A percentile compares a stretch with the other conserved stretches of the same genome.
Conservation (phyloP, 2,888 invertebrate species). For the Callimorpha dominula region DNA sequence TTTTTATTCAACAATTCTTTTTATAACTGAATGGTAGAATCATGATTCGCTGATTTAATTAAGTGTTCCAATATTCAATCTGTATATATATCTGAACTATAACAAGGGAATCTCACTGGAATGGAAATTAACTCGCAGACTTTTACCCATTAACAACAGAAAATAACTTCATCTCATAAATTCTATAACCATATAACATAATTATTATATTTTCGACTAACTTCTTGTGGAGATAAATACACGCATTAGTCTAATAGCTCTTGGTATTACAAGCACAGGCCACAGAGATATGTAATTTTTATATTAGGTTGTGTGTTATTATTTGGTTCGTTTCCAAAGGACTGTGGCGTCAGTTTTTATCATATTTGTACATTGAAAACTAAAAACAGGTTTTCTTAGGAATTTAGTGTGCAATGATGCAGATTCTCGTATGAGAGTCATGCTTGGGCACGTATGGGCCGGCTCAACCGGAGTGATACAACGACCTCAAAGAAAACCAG, state of each 20-base stretch:
- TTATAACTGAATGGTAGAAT: too few relatives aligned
- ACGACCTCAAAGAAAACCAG: too few relatives aligned
- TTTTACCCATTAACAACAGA: conserved; percentile 7
- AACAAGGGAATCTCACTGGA: not conserved
- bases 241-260: conserved; percentile 18
- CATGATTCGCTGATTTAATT: too few relatives aligned
- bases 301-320: conserved; percentile 16
- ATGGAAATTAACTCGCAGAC: not conserved
- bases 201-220: conserved; percentile 11
- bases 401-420: too few relatives aligned
- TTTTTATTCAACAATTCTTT: too few relatives aligned
- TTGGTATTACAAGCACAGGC: conserved; percentile 1
- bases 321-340: conserved; percentile 12
- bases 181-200: not conserved
- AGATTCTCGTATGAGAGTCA: too few relatives aligned
- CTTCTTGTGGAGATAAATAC: conserved; percentile 19
- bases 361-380: not conserved
- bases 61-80: too few relatives aligned
- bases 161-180: conserved; percentile 1
- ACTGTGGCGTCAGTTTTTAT: not conserved
- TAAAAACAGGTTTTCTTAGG: too few relatives aligned
- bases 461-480: too few relatives aligned
- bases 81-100: not conserved
- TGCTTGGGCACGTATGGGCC: too few relatives aligned
- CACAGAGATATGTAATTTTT: conserved; percentile 21